A percentile compares a stretch with the other conserved stretches of the same genome.
phyloP scores from a whole-genome alignment of 2,797 vertebrate genomes.

The Lagocephalus sceleratus region DNA sequence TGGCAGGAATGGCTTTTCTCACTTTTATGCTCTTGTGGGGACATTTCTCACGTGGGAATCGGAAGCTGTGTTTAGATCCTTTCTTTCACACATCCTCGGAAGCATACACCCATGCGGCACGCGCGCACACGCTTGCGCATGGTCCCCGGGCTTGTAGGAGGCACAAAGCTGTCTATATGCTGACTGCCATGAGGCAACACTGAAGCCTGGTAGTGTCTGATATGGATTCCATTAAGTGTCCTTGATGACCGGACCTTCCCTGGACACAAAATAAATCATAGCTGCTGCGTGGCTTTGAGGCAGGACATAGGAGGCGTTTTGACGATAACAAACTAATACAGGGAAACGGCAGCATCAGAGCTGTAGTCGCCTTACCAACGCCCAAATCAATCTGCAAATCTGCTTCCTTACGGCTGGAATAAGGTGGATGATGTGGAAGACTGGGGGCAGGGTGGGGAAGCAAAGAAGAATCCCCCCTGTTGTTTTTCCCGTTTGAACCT shows the following conservation, averaged over 20 bases:
- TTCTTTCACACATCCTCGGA: constrained; percentile 19
- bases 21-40: constrained; percentile 16
- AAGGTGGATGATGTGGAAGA: too few relatives aligned
- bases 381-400: too few relatives aligned
- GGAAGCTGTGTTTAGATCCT: constrained; percentile 15
- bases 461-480: too few relatives aligned
- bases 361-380: too few relatives aligned
- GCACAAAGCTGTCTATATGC: constrained; percentile 28
- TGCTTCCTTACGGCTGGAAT: too few relatives aligned
- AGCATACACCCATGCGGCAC: constrained; percentile 16
- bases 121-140: neutral
- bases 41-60: constrained; percentile 13
- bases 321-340: neutral
- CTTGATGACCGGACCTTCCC: constrained; percentile 34
- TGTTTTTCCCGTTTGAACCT: too few relatives aligned
- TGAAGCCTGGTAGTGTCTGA: constrained; percentile 35
- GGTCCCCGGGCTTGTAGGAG: constrained; percentile 28
- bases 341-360: neutral
- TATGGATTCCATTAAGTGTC: constrained; percentile 46
- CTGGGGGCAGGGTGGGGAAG: too few relatives aligned
- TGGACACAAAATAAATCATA: constrained; percentile 36
- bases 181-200: constrained; percentile 37
- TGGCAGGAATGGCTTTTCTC: constrained; percentile 15
- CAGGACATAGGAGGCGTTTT: neutral
- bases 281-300: neutral